Conservation (phyloP, 1,140 invertebrate genomes). For the Formica selysi region DNA sequence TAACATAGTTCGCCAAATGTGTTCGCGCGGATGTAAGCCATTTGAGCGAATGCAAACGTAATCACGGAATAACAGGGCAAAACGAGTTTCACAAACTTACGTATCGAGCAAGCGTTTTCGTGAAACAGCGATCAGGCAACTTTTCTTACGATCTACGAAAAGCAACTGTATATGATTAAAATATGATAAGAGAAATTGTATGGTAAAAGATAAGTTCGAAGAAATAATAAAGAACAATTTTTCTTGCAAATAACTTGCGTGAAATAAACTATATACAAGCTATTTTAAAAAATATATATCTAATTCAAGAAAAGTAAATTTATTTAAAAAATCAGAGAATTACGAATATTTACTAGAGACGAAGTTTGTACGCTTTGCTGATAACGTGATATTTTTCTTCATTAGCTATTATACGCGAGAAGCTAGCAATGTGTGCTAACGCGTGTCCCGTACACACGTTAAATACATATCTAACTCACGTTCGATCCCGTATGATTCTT, state of each 20-base stretch:
- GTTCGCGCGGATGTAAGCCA: constrained; percentile 63
- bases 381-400: neutral
- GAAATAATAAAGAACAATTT: neutral
- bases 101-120: constrained; percentile 6
- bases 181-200: neutral
- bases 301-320: neutral
- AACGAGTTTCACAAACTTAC: constrained; percentile 8
- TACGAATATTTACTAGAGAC: neutral
- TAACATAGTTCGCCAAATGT: constrained; percentile 64
- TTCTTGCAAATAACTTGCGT: neutral
- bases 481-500: constrained; percentile 56
- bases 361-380: neutral
- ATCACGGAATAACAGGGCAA: constrained; percentile 54
- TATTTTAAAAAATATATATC: neutral
- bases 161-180: neutral
- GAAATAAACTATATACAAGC: neutral
- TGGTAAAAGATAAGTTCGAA: neutral
- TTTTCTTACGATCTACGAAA: neutral
- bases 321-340: constrained; percentile 19
- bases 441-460: neutral
- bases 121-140: constrained; percentile 3
- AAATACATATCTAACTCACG: constrained; percentile 16
- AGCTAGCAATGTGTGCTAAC: neutral
- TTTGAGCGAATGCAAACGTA: constrained; percentile 68
- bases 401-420: neutral